Evolutionary conservation across 2,888 invertebrate species (phyloP), one percentile per base, ranked within the genome.

Genomic region (Tachina lurida): DNA sequence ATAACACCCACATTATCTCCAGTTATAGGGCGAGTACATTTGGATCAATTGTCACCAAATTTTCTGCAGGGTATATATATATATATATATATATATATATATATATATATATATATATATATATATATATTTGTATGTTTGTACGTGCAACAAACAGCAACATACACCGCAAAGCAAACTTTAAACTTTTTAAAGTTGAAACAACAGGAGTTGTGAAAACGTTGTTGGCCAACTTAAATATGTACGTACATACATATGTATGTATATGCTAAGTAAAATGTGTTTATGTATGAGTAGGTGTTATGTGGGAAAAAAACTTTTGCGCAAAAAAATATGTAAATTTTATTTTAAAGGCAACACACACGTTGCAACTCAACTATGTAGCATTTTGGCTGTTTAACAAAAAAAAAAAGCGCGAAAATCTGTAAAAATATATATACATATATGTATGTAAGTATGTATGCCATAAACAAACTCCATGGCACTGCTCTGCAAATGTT

Each of bases 361-460:
- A 81, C 65, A 45, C 63, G 52, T 73, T 73, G 10, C 52, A 60
- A 67, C 60, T 60, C 71, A 68, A 75, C 74, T 60, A 49, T 54
- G 62, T 70, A 79, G 49, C 65, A 17, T 63, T 76, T 83, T 77
- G 15, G 43, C 9, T 19, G 60, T 75, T 75, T 31, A 31, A 22
- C 10, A 49, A 70, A 49, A 68, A 71, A 80, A 62, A 76, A 67
- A 39, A 22, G 12, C 60, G 68, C 77, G 81, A 74, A 84, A 84
- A 81, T 84, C 81, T 81, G 73, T 56, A 71, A 60, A 76, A 67
- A 76, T 74, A 22, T 68, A 47, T 9, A 49, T 74, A 71, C 54
- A 76, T 62, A 76, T 74, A 22, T 68, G 41, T 9, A 49, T 74
- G 3, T 22, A 22, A 22, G 3, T 22, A 22, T 22, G 58, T 43